phyloP scores from a whole-genome alignment of 2,797 vertebrate genomes.

The Manis pentadactyla region DNA sequence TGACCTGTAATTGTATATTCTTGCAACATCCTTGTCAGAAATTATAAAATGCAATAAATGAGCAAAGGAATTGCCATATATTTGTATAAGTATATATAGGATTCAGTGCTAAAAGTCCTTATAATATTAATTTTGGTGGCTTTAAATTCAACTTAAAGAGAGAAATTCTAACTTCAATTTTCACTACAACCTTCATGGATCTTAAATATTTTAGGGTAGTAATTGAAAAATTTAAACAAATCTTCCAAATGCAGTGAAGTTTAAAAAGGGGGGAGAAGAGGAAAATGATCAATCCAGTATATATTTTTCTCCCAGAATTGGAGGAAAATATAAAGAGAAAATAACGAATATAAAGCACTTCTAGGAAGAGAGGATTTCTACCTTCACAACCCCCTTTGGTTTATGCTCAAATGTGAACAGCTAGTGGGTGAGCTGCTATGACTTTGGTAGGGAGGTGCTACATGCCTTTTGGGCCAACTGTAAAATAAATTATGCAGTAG shows the following conservation, averaged over 20 bases:
- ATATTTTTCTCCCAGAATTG: background rate
- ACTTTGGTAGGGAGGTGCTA: background rate
- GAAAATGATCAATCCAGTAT: background rate
- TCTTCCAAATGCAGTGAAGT: background rate
- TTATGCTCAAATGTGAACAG: background rate
- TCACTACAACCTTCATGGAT: background rate
- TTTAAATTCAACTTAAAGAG: slow-evolving; percentile 39
- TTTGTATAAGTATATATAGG: background rate
- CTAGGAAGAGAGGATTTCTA: background rate
- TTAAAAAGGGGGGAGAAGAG: background rate
- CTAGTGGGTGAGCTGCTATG: background rate
- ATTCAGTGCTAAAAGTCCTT: slow-evolving; percentile 17
- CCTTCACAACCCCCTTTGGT: background rate
- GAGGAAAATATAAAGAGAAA: background rate
- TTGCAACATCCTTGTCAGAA: background rate
- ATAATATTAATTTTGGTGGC: background rate
- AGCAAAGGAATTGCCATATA: background rate
- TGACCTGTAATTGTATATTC: background rate
- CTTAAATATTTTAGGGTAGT: background rate
- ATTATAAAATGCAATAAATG: background rate
- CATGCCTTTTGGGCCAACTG: background rate
- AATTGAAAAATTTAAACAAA: background rate
- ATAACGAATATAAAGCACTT: background rate
- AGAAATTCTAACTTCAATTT: slow-evolving; percentile 5
- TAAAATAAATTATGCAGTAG: background rate